Conservation (phyloP, 2,888 invertebrate genomes). For the Drosophila algonquin region DNA sequence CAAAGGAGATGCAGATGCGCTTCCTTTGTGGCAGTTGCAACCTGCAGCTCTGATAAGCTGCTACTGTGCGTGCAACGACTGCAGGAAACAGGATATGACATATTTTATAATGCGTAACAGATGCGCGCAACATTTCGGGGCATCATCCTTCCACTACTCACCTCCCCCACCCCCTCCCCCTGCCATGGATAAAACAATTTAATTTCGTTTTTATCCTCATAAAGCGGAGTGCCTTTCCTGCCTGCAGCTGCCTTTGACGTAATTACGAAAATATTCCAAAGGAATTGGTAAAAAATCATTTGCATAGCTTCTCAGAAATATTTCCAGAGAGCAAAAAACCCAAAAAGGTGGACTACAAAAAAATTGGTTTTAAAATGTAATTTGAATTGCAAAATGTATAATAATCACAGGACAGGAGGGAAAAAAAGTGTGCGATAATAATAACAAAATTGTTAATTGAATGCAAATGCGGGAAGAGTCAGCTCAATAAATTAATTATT, state of each 20-base stretch:
- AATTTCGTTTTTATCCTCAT: conserved; percentile 41
- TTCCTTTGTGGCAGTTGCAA: conserved; percentile 33
- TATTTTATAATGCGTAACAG: conserved; percentile 77
- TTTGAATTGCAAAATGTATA: conserved; percentile 36
- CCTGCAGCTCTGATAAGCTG: conserved; percentile 59
- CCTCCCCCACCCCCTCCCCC: conserved; percentile 11
- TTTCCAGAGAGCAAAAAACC: conserved; percentile 4
- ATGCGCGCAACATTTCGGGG: conserved; percentile 62
- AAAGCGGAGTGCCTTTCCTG: conserved; percentile 32
- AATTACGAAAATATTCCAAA: conserved; percentile 50
- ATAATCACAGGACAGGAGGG: conserved; percentile 14
- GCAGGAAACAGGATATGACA: conserved; percentile 81
- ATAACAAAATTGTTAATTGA: conserved; percentile 59
- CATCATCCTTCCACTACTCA: conserved; percentile 14
- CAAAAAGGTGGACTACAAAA: conserved; percentile 26
- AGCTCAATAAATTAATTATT: conserved; percentile 33
- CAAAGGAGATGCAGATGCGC: conserved; percentile 13
- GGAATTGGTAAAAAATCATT: conserved; percentile 25
- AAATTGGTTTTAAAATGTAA: conserved; percentile 11
- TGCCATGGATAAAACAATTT: conserved; percentile 34
- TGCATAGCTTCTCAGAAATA: conserved; percentile 34
- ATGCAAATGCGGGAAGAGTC: conserved; percentile 54
- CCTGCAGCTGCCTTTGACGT: conserved; percentile 43
- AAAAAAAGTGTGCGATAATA: conserved; percentile 21
- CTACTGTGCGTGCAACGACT: conserved; percentile 24